Percentiles rank a stretch among this genome's conserved stretches.
phyloP scores from a whole-genome alignment of 2,797 vertebrate species.

The Atherinosoma microstoma region DNA sequence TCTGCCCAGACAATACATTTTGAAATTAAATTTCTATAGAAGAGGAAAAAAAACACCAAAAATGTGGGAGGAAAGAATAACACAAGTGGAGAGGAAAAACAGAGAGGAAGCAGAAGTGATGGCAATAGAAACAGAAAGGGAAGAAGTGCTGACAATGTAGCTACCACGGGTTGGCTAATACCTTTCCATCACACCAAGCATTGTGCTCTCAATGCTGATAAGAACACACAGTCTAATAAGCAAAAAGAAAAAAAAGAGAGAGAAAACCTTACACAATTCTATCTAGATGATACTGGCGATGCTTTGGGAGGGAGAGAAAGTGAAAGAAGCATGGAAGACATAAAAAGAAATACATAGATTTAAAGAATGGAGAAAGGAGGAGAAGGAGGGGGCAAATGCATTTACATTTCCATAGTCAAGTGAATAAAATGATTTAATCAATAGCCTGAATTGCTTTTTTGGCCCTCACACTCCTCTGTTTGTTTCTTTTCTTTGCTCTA shows the following conservation, averaged over 20 bases:
- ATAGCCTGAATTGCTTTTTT: conserved; percentile 67
- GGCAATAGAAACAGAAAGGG: conserved; percentile 58
- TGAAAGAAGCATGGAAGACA: conserved; percentile 48
- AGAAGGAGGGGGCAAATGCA: conserved; percentile 47
- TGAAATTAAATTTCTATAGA: conserved; percentile 6
- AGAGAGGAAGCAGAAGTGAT: conserved; percentile 54
- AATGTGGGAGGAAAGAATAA: conserved; percentile 23
- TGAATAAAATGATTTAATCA: conserved; percentile 73
- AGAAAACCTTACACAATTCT: conserved; percentile 73
- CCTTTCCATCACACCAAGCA: conserved; percentile 82
- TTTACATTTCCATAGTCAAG: conserved; percentile 76
- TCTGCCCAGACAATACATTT: conserved; percentile 12
- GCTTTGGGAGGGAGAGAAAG: conserved; percentile 42
- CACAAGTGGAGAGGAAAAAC: conserved; percentile 22
- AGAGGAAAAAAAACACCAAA: not conserved
- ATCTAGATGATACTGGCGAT: conserved; percentile 75
- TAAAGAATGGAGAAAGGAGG: conserved; percentile 57
- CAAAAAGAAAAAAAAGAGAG: conserved; percentile 65
- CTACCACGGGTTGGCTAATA: conserved; percentile 74
- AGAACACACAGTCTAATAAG: conserved; percentile 83
- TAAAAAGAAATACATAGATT: conserved; percentile 68
- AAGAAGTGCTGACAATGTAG: conserved; percentile 81
- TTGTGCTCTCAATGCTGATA: conserved; percentile 82
- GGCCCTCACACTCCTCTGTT: conserved; percentile 39
- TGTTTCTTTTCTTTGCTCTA: conserved; percentile 49